These are phyloP conservation scores for Sternotherus odoratus DNA, from an alignment of 2,797 vertebrate species.

Conservation along the genomic window DNA sequence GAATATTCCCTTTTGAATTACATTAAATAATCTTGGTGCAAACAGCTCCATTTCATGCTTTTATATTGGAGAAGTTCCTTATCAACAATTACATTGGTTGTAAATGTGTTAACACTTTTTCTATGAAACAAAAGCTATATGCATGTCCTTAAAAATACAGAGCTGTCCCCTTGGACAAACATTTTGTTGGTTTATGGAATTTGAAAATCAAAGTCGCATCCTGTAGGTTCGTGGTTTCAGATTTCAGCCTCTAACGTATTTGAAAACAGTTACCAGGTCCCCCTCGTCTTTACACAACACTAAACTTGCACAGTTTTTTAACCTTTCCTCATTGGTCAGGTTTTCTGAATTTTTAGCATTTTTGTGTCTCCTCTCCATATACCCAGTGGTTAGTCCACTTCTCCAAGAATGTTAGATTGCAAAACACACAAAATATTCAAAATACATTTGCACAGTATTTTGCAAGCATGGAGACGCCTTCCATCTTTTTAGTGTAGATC, in stretches of 20 bases:
- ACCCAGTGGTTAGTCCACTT: background rate
- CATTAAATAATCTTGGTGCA: background rate
- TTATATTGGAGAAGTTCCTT: background rate
- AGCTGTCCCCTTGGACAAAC: background rate
- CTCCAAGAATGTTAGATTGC: background rate
- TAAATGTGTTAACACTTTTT: background rate
- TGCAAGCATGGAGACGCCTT: background rate
- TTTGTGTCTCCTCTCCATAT: background rate
- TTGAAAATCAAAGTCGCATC: background rate
- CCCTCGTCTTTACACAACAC: too few species aligned
- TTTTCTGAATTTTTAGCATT: too few species aligned
- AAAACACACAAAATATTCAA: too few species aligned
- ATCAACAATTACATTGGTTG: rapidly evolving
- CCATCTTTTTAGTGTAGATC: background rate
- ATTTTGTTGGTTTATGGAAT: background rate
- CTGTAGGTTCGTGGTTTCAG: background rate
- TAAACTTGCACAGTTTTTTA: too few species aligned
- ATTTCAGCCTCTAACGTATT: background rate
- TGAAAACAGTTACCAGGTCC: too few species aligned
- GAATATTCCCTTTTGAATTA: background rate
- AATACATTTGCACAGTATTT: background rate
- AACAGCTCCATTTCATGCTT: background rate
- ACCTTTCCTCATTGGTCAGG: too few species aligned
- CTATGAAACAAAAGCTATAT: background rate
- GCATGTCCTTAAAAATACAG: background rate